phyloP scores from a whole-genome alignment of 2,797 vertebrate species.

The Hemibagrus guttatus region DNA sequence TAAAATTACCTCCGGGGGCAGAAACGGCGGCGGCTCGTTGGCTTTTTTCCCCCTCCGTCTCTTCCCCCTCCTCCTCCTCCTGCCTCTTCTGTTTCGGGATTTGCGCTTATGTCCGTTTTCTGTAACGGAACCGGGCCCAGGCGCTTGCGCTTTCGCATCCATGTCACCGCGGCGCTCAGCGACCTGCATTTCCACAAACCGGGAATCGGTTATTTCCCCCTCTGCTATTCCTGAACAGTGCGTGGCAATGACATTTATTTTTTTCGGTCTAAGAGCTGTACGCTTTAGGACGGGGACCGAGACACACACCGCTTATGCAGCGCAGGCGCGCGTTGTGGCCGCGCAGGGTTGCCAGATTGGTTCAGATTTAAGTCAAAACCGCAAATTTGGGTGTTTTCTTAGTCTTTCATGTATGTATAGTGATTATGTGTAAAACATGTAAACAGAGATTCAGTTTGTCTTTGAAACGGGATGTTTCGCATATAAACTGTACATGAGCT shows the following conservation, averaged over 20 bases:
- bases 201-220: too few species aligned
- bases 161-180: conserved; percentile 35
- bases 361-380: neutral
- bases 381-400: too few species aligned
- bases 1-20: conserved; percentile 87
- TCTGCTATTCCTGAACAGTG: neutral
- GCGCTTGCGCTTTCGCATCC: conserved; percentile 25
- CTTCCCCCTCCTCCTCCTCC: conserved; percentile 85
- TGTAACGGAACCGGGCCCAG: conserved; percentile 6
- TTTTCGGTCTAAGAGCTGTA: neutral
- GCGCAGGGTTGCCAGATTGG: conserved; percentile 27
- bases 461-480: too few species aligned
- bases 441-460: too few species aligned
- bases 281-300: neutral
- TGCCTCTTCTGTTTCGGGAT: conserved; percentile 70
- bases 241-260: too few species aligned
- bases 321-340: conserved; percentile 2
- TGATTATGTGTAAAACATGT: neutral
- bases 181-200: conserved; percentile 44
- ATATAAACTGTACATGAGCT: neutral
- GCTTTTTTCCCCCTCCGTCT: conserved; percentile 77
- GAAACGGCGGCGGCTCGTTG: conserved; percentile 84
- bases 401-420: neutral
- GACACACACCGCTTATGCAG: neutral
- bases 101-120: conserved; percentile 61